phyloP scores from a whole-genome alignment of 2,113 vertebrate species.

The Proteles cristata region DNA sequence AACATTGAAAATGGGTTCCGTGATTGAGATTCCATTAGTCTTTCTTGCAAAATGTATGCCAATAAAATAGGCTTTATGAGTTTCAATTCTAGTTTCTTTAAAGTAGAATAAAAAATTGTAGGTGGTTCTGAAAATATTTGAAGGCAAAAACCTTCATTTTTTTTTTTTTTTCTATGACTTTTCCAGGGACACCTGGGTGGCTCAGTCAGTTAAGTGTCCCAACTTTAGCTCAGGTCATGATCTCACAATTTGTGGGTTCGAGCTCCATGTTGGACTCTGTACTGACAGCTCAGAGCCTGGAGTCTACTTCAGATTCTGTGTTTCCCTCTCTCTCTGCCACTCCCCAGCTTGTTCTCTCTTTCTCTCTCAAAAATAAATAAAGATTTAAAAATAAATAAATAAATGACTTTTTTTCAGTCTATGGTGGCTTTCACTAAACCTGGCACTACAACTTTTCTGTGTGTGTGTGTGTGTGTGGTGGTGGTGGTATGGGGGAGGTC shows the following conservation, averaged over 20 bases:
- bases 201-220: no score
- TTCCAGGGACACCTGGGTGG: no score
- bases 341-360: no score
- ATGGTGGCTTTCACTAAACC: not conserved
- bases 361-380: no score
- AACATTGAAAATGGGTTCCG: not conserved
- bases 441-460: not conserved
- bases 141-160: not conserved
- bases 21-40: not conserved
- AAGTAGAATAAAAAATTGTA: slow-evolving; percentile 32
- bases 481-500: not conserved
- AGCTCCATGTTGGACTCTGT: no score
- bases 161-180: not conserved
- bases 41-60: not conserved
- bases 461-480: not conserved
- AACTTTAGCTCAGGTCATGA: no score
- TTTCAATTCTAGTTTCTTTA: slow-evolving; percentile 13
- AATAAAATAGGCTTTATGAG: not conserved
- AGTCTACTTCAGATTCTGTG: no score
- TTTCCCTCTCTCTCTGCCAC: no score
- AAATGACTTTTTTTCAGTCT: not conserved
- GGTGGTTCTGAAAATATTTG: slow-evolving; percentile 1
- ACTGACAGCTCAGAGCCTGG: no score
- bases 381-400: no score
- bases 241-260: no score